These are phyloP conservation scores for Rosalia funebris DNA, from an alignment of 2,888 invertebrate genomes.

Conservation along the genomic window DNA sequence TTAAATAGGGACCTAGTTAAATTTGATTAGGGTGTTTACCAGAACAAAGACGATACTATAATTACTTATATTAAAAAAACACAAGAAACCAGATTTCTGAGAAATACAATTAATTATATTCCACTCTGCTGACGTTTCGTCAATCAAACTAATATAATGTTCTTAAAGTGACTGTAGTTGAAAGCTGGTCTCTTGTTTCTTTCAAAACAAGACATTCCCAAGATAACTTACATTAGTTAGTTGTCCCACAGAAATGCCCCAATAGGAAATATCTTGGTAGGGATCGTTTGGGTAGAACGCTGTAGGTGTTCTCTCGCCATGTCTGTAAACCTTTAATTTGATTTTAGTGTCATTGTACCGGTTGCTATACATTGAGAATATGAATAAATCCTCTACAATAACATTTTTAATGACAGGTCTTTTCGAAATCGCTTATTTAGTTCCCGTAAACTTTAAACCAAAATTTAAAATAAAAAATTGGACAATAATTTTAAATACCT, in stretches of 20 bases:
- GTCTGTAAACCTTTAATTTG: conserved; percentile 14
- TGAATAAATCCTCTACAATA: background rate
- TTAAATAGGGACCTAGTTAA: background rate
- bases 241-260: conserved; percentile 5
- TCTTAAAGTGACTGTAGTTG: background rate
- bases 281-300: conserved; percentile 18
- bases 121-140: too few species aligned
- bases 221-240: conserved; percentile 22
- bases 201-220: too few species aligned
- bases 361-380: background rate
- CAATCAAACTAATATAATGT: too few species aligned
- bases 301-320: conserved; percentile 16
- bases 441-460: too few species aligned
- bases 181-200: background rate
- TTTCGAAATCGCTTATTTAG: too few species aligned
- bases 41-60: background rate
- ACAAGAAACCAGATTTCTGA: background rate
- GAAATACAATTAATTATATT: too few species aligned
- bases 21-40: background rate
- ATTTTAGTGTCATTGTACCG: background rate
- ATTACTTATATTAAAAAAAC: background rate
- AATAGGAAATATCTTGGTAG: conserved; percentile 12
- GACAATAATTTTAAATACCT: too few species aligned
- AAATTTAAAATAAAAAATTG: too few species aligned
- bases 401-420: background rate